Base-by-base conservation (phyloP, 2,888 invertebrate genomes). In the Caenorhabditis drosophilae region DNA sequence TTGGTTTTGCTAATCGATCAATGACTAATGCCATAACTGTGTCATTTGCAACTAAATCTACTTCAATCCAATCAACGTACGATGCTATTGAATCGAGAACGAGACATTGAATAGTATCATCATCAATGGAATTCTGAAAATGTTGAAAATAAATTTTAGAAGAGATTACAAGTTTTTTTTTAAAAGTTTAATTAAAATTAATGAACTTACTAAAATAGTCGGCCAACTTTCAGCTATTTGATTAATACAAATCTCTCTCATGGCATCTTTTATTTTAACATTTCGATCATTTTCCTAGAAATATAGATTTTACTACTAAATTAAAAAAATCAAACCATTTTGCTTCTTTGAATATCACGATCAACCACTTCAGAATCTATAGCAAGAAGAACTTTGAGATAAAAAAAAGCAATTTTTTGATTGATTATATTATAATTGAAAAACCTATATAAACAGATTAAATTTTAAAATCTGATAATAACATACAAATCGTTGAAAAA, bases 31-130 rank as follows among this genome's bases (percentile, higher is more conserved):
- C 77, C 27, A 88, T 86, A 70, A 88, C 87, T 27, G 85, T 84
- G 50, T 87, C 86, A 74, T 88, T 88, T 41, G 87, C 88, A 22
- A 88, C 86, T 31, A 88, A 83, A 44, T 84, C 84, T 50, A 88
- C 86, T 76, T 88, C 88, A 54, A 88, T 88, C 88, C 88, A 88
- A 1, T 87, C 86, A 15, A 88, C 84, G 76, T 86, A 88, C 22
- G 85, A 84, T 2, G 87, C 87, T 49, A 88, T 85, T 11, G 86
- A 86, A 34, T 87, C 85, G 52, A 88, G 81, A 64, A 87, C 87
- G 48, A 84, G 81, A 58, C 59, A 64, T 34, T 75, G 73, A 18
- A 54, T 67, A 1, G 20, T 35, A 1, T 58, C 53, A 18, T 73
- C 70, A 1, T 49, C 46, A 26, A 57, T 40, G 18, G 54, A 16